These are phyloP conservation scores for Dromas ardeola DNA, from an alignment of 2,113 vertebrate species.

Conservation along the genomic window DNA sequence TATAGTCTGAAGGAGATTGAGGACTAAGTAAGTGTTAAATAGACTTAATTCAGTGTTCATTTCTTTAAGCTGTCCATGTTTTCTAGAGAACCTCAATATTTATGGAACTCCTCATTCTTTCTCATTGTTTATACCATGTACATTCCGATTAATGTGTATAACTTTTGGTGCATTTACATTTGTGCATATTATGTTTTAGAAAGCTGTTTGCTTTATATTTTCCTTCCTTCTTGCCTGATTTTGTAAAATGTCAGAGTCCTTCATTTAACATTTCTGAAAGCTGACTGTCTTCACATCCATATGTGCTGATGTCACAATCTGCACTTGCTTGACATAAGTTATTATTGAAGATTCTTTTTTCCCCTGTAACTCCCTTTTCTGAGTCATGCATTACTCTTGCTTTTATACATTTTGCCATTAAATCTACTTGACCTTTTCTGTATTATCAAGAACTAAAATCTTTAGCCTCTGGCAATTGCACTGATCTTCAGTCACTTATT, in stretches of 20 bases:
- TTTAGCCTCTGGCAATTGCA: background rate
- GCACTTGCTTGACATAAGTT: background rate
- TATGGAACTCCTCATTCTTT: background rate
- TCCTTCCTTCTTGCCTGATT: background rate
- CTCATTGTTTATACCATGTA: background rate
- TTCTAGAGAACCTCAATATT: background rate
- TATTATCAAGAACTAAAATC: background rate
- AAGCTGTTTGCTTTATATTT: background rate
- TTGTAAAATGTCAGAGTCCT: background rate
- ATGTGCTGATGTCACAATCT: background rate
- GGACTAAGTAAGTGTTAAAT: background rate
- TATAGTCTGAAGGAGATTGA: background rate
- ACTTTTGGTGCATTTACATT: background rate
- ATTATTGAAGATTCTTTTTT: background rate
- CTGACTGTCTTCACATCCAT: background rate
- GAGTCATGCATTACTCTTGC: background rate
- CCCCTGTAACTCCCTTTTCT: background rate
- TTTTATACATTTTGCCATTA: background rate
- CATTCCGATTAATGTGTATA: background rate
- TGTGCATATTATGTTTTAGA: background rate
- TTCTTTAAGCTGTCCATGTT: background rate
- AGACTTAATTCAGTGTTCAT: background rate
- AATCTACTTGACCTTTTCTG: conserved; percentile 2
- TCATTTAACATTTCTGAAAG: background rate
- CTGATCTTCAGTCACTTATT: background rate